These are phyloP conservation scores for Carcinoscorpius rotundicauda DNA, from an alignment of 1,140 invertebrate genomes.

Conservation along the genomic window DNA sequence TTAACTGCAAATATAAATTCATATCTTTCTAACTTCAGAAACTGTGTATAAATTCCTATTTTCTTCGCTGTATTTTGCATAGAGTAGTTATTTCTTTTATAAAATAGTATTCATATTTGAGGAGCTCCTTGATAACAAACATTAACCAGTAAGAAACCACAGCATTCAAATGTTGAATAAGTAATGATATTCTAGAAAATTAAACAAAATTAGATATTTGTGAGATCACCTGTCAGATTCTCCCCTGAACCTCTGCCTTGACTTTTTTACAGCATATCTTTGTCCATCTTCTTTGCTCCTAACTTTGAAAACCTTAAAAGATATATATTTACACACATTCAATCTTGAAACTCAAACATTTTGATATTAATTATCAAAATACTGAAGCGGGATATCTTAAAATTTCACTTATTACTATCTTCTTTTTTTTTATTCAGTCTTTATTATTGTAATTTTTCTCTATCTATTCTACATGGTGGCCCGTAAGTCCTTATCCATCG, in stretches of 20 bases:
- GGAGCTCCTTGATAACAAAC: background rate
- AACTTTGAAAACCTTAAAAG: constrained; percentile 44
- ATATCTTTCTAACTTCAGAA: too few species aligned
- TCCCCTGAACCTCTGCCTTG: constrained; percentile 44
- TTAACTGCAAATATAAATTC: too few species aligned
- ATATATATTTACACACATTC: background rate
- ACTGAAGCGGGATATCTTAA: background rate
- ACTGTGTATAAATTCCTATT: too few species aligned
- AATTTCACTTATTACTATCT: too few species aligned
- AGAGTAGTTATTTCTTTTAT: background rate
- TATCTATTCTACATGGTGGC: too few species aligned
- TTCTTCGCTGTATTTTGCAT: background rate
- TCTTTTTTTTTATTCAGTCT: too few species aligned
- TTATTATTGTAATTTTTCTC: too few species aligned
- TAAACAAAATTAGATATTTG: constrained; percentile 9
- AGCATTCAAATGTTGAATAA: too few species aligned
- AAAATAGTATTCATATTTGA: constrained; percentile 2
- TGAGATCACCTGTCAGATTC: constrained; percentile 42
- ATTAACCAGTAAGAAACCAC: too few species aligned
- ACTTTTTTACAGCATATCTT: constrained; percentile 55
- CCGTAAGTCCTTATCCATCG: too few species aligned
- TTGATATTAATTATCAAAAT: constrained; percentile 1
- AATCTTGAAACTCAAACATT: constrained; percentile 5
- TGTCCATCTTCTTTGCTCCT: constrained; percentile 48
- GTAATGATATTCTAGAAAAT: too few species aligned